phyloP scores from a whole-genome alignment of 2,797 vertebrate genomes.

The Chloroceryle amazona region DNA sequence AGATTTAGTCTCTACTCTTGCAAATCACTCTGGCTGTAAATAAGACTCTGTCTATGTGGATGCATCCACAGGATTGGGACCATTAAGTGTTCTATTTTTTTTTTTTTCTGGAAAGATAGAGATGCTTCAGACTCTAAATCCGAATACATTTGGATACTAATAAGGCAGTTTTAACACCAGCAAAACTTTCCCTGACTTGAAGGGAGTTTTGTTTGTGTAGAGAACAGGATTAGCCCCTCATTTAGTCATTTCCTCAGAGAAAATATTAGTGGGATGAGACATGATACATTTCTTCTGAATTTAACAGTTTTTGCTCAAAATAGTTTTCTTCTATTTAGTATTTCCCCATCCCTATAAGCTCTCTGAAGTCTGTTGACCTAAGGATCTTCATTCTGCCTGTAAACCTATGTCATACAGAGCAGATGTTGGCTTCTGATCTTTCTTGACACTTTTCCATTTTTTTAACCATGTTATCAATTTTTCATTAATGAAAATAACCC shows the following conservation, averaged over 20 bases:
- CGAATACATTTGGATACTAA: slow-evolving; percentile 33
- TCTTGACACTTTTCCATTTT: not conserved
- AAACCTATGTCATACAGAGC: not conserved
- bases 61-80: not conserved
- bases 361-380: not conserved
- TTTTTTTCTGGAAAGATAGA: slow-evolving; percentile 41
- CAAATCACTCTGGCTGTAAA: slow-evolving; percentile 49
- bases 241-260: not conserved
- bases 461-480: not conserved
- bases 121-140: slow-evolving; percentile 39
- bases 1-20: slow-evolving; percentile 22
- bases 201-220: not conserved
- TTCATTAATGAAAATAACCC: not conserved
- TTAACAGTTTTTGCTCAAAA: slow-evolving; percentile 25
- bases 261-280: not conserved
- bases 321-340: not conserved
- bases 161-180: not conserved
- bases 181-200: not conserved
- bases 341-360: not conserved
- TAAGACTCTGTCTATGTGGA: slow-evolving; percentile 17
- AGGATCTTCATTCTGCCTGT: not conserved
- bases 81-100: slow-evolving; percentile 6
- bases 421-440: not conserved
- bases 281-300: not conserved
- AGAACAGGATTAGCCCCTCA: not conserved